These are phyloP conservation scores for Cynoglossus semilaevis DNA, from an alignment of 2,113 vertebrate species.

Conservation along the genomic window DNA sequence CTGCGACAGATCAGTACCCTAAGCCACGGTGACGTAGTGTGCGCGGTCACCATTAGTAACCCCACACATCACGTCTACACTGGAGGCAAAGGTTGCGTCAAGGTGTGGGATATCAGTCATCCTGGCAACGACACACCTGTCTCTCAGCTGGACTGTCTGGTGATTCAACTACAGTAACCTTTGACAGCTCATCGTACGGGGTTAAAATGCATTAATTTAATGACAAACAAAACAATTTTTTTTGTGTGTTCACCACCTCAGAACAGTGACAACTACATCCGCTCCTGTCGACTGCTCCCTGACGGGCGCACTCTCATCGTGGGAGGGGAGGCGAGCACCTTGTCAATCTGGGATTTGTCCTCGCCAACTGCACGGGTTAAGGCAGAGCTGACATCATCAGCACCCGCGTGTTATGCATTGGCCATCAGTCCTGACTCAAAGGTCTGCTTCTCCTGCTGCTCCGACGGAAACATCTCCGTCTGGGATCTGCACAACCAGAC, in stretches of 20 bases:
- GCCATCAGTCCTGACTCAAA: constrained; percentile 98
- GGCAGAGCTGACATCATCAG: constrained; percentile 91
- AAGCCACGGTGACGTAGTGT: constrained; percentile 93
- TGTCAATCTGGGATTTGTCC: constrained; percentile 97
- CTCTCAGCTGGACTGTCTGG: constrained; percentile 95
- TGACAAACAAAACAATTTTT: neutral
- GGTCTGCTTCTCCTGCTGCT: constrained; percentile 98
- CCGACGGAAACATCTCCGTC: constrained; percentile 93
- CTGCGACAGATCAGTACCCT: constrained; percentile 95
- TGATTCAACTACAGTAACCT: constrained; percentile 62
- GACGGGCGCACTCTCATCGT: constrained; percentile 95
- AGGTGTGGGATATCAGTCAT: constrained; percentile 99
- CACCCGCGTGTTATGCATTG: constrained; percentile 92
- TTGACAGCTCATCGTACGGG: neutral
- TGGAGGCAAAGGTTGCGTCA: constrained; percentile 93
- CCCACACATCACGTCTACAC: constrained; percentile 95
- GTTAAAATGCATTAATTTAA: neutral
- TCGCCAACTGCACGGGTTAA: constrained; percentile 94
- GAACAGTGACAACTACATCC: constrained; percentile 98
- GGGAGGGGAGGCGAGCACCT: constrained; percentile 91
- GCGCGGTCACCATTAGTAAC: constrained; percentile 96
- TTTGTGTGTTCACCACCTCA: constrained; percentile 57
- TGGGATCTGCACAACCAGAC: constrained; percentile 99
- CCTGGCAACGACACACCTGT: constrained; percentile 95
- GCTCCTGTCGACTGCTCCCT: constrained; percentile 94